Evolutionary conservation across 2,888 invertebrate genomes (phyloP).

Genomic region (Hemicrepidius hirtus): DNA sequence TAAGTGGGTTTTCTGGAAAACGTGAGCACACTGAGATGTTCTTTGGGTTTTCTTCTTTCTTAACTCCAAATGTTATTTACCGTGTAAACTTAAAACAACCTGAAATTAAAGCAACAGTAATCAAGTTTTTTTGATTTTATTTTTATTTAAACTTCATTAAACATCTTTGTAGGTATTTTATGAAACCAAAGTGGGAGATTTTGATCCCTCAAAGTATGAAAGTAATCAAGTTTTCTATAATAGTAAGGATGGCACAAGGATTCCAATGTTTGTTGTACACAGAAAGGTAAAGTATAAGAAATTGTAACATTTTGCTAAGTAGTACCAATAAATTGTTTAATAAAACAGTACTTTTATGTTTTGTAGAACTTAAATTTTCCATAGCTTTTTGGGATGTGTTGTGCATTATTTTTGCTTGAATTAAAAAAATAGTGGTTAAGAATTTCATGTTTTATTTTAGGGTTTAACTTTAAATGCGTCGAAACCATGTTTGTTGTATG

Average conservation of each 20-base stretch:
- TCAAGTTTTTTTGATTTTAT: not conserved
- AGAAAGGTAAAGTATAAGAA: constrained; percentile 77
- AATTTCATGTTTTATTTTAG: constrained; percentile 71
- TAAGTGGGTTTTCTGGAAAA: constrained; percentile 89
- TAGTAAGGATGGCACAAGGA: constrained; percentile 93
- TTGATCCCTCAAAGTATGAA: constrained; percentile 85
- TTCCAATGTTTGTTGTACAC: constrained; percentile 96
- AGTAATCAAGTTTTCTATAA: constrained; percentile 93
- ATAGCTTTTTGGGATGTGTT: no score
- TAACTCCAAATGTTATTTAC: constrained; percentile 92
- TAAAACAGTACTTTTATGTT: no score
- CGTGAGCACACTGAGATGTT: constrained; percentile 92
- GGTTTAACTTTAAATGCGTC: constrained; percentile 79
- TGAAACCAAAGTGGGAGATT: constrained; percentile 89
- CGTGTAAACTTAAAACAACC: constrained; percentile 85
- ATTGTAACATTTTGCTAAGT: no score
- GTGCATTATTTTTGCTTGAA: no score
- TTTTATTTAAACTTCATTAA: not conserved
- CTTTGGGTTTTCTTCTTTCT: constrained; percentile 95
- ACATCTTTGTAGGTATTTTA: constrained; percentile 79
- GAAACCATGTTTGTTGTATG: constrained; percentile 92
- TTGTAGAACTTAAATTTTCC: no score
- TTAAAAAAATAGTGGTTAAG: no score
- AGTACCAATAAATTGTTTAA: no score
- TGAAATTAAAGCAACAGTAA: constrained; percentile 78